Percentiles rank a stretch among this genome's conserved stretches.
Conservation (phyloP, 2,888 invertebrate genomes). For the Chymomyza amoena region DNA sequence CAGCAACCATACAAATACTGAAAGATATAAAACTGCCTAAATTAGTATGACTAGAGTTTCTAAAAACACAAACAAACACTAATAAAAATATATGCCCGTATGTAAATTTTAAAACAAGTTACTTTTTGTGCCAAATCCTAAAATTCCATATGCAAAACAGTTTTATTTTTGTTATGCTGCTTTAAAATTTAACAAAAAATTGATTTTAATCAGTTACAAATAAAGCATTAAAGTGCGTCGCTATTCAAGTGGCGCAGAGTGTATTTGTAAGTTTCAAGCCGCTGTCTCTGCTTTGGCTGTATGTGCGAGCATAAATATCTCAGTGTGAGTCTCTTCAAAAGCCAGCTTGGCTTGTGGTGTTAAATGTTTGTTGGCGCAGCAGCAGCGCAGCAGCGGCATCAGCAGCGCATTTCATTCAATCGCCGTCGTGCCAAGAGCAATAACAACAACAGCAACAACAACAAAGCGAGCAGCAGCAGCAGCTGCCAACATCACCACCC, state of each 20-base stretch:
- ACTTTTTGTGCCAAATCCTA: too few species aligned
- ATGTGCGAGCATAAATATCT: constrained; percentile 4
- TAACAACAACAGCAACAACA: constrained; percentile 50
- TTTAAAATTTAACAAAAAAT: too few species aligned
- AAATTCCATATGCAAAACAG: too few species aligned
- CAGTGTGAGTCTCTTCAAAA: constrained; percentile 36
- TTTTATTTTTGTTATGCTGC: too few species aligned
- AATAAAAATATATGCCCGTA: too few species aligned
- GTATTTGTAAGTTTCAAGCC: background rate
- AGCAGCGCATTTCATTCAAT: constrained; percentile 67
- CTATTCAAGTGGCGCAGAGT: background rate
- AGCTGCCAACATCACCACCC: constrained; percentile 41
- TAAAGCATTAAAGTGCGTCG: too few species aligned
- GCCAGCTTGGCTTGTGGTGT: constrained; percentile 65
- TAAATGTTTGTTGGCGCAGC: constrained; percentile 66
- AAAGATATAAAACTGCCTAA: too few species aligned
- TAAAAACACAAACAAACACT: too few species aligned
- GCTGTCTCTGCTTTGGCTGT: constrained; percentile 27
- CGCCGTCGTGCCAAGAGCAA: constrained; percentile 43
- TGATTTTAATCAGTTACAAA: too few species aligned
- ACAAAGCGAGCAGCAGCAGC: constrained; percentile 66
- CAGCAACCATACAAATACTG: too few species aligned
- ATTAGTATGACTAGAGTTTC: too few species aligned
- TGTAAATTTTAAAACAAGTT: too few species aligned
- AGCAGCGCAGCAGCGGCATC: constrained; percentile 28